These are phyloP conservation scores for Cloeon dipterum DNA, from an alignment of 2,888 invertebrate genomes.

Conservation along the genomic window DNA sequence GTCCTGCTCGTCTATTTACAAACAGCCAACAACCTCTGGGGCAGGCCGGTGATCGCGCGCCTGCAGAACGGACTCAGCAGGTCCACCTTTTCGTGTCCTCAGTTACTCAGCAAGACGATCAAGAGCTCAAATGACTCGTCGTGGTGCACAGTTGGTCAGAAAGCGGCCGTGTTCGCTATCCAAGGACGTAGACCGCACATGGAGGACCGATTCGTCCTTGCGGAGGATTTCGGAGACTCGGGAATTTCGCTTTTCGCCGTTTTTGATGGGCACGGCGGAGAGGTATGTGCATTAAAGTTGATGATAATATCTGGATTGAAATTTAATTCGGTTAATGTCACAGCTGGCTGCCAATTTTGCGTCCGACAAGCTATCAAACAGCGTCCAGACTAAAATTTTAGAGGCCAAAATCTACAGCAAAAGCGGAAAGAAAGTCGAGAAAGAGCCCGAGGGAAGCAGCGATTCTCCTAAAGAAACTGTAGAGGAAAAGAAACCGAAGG, in stretches of 20 bases:
- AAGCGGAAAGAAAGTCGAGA: not conserved
- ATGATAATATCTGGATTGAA: no score
- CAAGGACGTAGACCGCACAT: slow-evolving; percentile 75
- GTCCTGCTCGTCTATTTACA: slow-evolving; percentile 58
- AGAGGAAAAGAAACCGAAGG: no score
- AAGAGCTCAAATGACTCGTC: slow-evolving; percentile 24
- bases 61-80: slow-evolving; percentile 32
- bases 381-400: slow-evolving; percentile 49
- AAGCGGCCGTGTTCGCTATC: slow-evolving; percentile 71
- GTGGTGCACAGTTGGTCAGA: slow-evolving; percentile 55
- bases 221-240: slow-evolving; percentile 63
- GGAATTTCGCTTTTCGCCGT: slow-evolving; percentile 76
- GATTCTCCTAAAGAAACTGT: no score
- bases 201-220: slow-evolving; percentile 85
- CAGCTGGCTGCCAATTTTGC: slow-evolving; percentile 79
- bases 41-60: slow-evolving; percentile 44
- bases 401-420: slow-evolving; percentile 29
- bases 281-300: slow-evolving; percentile 22
- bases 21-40: slow-evolving; percentile 65
- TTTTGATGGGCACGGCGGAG: slow-evolving; percentile 90
- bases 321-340: slow-evolving; percentile 9
- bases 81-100: slow-evolving; percentile 26
- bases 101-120: slow-evolving; percentile 8
- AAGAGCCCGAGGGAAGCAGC: no score
- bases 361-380: slow-evolving; percentile 65